Percentiles rank a stretch among this genome's conserved stretches.
Conservation (phyloP, 2,113 vertebrate species). For the Guaruba guarouba region DNA sequence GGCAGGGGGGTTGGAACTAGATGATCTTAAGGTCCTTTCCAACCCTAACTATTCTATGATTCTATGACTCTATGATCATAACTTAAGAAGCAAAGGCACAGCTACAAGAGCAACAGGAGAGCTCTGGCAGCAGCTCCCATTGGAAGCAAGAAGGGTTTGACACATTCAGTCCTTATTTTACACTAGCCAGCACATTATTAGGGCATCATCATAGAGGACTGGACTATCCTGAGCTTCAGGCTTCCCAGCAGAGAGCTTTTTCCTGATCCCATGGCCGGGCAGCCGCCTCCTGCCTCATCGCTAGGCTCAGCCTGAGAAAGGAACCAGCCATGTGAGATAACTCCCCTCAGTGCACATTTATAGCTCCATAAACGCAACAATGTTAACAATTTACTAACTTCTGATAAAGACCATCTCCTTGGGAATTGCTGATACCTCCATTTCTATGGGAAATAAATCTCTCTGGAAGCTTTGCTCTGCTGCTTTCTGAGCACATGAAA, state of each 20-base stretch:
- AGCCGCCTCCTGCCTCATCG: neutral
- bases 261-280: accelerated
- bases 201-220: neutral
- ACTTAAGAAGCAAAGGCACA: neutral
- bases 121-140: neutral
- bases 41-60: too few relatives aligned
- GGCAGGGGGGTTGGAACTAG: too few relatives aligned
- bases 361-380: neutral
- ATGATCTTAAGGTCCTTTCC: too few relatives aligned
- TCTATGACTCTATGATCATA: neutral
- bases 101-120: neutral
- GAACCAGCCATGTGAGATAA: neutral
- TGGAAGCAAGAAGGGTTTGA: neutral
- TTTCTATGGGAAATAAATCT: conserved; percentile 21
- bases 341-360: neutral
- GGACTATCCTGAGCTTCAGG: neutral
- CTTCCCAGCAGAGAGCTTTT: neutral
- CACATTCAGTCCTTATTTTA: neutral
- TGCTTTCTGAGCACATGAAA: conserved; percentile 31
- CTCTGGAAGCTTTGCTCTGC: conserved; percentile 34
- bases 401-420: conserved; percentile 5
- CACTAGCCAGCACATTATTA: neutral
- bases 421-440: conserved; percentile 37
- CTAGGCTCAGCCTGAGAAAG: neutral
- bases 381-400: conserved; percentile 40